Conservation (phyloP, 1,140 invertebrate genomes). For the Lepidurus apus region DNA sequence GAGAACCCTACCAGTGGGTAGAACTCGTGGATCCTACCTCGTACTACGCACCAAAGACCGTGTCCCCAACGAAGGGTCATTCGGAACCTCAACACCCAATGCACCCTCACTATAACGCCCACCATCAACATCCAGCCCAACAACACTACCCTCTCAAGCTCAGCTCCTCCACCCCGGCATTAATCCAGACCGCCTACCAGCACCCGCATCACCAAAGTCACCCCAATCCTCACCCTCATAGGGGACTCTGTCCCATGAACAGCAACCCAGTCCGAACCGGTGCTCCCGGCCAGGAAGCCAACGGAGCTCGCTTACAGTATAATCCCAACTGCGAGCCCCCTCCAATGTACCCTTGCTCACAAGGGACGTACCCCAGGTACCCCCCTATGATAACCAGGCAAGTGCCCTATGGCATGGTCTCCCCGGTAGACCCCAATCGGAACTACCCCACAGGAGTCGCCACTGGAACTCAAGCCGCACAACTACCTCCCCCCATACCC, state of each 20-base stretch:
- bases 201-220: background rate
- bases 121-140: conserved; percentile 5
- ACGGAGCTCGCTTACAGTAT: background rate
- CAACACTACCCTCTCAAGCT: background rate
- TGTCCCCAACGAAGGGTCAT: background rate
- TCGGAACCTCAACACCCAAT: background rate
- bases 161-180: background rate
- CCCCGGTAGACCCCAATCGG: background rate
- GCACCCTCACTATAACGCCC: conserved; percentile 22
- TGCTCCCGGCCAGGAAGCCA: background rate
- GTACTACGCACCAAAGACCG: background rate
- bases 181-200: background rate
- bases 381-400: background rate
- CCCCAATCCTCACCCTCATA: background rate
- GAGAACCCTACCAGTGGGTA: conserved; percentile 26
- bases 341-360: background rate
- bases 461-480: background rate
- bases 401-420: background rate
- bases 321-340: background rate
- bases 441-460: background rate
- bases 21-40: background rate
- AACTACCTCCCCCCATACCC: background rate
- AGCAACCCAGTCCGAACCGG: conserved; percentile 1
- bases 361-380: background rate
- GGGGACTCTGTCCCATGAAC: conserved; percentile 25